Conservation (phyloP, 2,797 vertebrate genomes). For the Aldrovandia affinis region DNA sequence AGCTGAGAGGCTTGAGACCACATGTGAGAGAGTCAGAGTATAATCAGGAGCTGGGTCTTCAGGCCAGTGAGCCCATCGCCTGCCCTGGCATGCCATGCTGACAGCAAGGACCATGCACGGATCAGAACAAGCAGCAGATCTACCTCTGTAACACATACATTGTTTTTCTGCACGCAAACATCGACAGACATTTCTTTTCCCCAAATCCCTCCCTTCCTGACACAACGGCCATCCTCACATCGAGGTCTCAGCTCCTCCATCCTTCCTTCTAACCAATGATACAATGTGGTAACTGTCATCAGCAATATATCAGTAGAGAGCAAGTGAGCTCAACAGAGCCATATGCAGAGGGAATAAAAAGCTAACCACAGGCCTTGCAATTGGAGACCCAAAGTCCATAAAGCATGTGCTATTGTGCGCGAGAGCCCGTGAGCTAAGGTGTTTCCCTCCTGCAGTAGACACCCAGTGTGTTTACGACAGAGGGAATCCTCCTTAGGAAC, state of each 20-base stretch:
- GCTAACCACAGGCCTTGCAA: slow-evolving; percentile 23
- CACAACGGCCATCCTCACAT: slow-evolving; percentile 28
- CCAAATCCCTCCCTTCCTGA: slow-evolving; percentile 29
- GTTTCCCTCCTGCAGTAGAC: slow-evolving; percentile 41
- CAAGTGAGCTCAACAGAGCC: not conserved
- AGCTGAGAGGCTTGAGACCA: not conserved
- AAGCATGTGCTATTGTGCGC: slow-evolving; percentile 3
- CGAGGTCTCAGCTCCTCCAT: not conserved
- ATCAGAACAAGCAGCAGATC: not conserved
- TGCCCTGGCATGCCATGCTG: not conserved
- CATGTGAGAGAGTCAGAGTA: not conserved
- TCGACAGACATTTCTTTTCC: not conserved
- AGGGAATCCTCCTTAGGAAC: slow-evolving; percentile 33
- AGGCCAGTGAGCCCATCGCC: not conserved
- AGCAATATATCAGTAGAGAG: slow-evolving; percentile 14
- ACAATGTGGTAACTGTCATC: slow-evolving; percentile 25
- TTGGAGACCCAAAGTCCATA: slow-evolving; percentile 29
- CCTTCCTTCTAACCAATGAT: slow-evolving; percentile 21
- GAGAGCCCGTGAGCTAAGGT: slow-evolving; percentile 22
- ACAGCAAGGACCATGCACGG: not conserved
- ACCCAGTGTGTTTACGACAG: slow-evolving; percentile 37
- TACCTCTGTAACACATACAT: not conserved
- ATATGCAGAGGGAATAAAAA: slow-evolving; percentile 36
- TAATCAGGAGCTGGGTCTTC: not conserved
- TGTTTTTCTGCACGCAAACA: not conserved